Conservation (phyloP, 2,797 vertebrate genomes). For the Myiotriccus ornatus region DNA sequence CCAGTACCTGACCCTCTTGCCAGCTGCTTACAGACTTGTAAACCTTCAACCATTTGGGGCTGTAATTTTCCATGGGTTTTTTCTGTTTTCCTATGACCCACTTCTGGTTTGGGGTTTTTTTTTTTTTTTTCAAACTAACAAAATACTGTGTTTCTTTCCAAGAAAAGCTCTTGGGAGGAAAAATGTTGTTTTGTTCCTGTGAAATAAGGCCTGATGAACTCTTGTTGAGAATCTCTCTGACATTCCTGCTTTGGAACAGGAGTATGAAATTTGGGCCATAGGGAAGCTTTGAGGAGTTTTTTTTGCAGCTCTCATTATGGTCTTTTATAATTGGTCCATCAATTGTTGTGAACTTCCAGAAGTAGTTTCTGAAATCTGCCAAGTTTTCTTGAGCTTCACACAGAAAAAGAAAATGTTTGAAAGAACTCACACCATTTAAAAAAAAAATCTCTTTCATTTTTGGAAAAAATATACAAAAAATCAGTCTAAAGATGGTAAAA, state of each 20-base stretch:
- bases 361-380: not conserved
- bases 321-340: not conserved
- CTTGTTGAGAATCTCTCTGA: not conserved
- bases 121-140: not conserved
- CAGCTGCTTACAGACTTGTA: not conserved
- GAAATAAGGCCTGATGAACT: not conserved
- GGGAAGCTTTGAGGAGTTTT: not conserved
- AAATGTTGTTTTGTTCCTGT: slow-evolving; percentile 15
- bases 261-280: not conserved
- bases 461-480: not conserved
- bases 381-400: not conserved
- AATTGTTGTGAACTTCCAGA: not conserved
- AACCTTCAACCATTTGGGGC: slow-evolving; percentile 9
- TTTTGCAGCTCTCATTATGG: not conserved
- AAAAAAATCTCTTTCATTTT: not conserved
- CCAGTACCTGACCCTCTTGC: not conserved
- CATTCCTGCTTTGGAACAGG: not conserved
- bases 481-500: not conserved
- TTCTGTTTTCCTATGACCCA: not conserved
- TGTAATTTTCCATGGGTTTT: not conserved
- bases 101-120: not conserved
- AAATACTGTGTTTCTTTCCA: slow-evolving; percentile 22
- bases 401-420: not conserved
- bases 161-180: slow-evolving; percentile 32
- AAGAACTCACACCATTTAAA: not conserved